These are phyloP conservation scores for Ditylenchus dipsaci DNA, from an alignment of 1,140 invertebrate species.

Conservation along the genomic window DNA sequence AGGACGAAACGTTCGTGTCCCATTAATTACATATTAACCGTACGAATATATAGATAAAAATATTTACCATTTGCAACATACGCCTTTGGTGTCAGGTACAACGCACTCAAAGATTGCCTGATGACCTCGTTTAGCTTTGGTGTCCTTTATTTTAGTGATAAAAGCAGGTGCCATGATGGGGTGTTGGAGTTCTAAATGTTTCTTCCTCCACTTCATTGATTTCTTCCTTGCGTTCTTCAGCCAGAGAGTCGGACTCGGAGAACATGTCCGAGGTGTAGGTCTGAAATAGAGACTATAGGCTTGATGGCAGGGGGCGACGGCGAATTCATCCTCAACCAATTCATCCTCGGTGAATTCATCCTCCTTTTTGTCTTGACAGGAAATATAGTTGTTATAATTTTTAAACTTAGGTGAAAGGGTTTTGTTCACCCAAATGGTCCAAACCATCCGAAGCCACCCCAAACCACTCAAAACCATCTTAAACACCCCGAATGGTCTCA, in stretches of 20 bases:
- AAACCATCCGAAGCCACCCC: no score
- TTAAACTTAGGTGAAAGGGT: no score
- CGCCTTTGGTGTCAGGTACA: constrained; percentile 64
- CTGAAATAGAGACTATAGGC: neutral
- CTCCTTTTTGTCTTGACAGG: no score
- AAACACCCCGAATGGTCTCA: no score
- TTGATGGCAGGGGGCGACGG: no score
- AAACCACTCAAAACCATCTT: no score
- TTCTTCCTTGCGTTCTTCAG: constrained; percentile 41
- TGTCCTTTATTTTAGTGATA: constrained; percentile 58
- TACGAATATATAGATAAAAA: neutral
- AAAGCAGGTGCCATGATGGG: constrained; percentile 57
- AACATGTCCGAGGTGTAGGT: constrained; percentile 58
- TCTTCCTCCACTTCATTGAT: constrained; percentile 42
- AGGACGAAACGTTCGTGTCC: no score
- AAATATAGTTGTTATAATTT: no score
- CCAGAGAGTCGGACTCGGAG: constrained; percentile 52
- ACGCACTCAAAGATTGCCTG: constrained; percentile 58
- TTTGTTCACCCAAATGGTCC: no score
- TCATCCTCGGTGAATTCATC: no score
- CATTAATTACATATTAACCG: neutral
- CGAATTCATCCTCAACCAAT: no score
- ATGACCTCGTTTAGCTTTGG: constrained; percentile 48
- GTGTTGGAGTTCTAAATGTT: constrained; percentile 50
- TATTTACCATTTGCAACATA: constrained; percentile 66